Conservation (phyloP, 2,797 vertebrate genomes). For the Mus caroli region DNA sequence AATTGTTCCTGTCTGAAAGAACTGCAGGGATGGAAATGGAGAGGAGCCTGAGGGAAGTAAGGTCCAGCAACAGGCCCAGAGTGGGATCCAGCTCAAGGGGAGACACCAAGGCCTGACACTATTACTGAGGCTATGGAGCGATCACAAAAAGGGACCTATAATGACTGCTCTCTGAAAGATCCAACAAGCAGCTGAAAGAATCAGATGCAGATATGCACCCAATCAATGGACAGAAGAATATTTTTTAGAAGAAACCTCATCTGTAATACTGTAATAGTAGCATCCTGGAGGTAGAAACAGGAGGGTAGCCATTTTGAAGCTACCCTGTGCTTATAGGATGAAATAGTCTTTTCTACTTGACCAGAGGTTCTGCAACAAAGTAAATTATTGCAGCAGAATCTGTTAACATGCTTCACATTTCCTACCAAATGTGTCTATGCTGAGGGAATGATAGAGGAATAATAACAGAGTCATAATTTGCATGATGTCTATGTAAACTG, state of each 20-base stretch:
- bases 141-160: too few relatives aligned
- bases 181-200: too few relatives aligned
- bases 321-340: background rate
- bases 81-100: too few relatives aligned
- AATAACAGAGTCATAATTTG: background rate
- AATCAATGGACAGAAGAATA: background rate
- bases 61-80: too few relatives aligned
- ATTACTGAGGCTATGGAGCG: too few relatives aligned
- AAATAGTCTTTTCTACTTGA: background rate
- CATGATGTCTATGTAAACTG: conserved; percentile 3
- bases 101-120: too few relatives aligned
- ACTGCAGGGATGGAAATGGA: too few relatives aligned
- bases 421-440: background rate
- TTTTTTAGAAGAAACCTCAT: background rate
- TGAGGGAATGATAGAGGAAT: background rate
- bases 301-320: background rate
- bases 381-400: background rate
- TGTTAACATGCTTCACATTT: background rate
- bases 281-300: background rate
- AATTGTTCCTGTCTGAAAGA: too few relatives aligned
- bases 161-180: too few relatives aligned
- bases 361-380: background rate
- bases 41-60: too few relatives aligned
- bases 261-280: background rate
- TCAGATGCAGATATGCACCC: too few relatives aligned